These are phyloP conservation scores for Polylopha cassiicola DNA, from an alignment of 2,888 invertebrate species.

Conservation along the genomic window DNA sequence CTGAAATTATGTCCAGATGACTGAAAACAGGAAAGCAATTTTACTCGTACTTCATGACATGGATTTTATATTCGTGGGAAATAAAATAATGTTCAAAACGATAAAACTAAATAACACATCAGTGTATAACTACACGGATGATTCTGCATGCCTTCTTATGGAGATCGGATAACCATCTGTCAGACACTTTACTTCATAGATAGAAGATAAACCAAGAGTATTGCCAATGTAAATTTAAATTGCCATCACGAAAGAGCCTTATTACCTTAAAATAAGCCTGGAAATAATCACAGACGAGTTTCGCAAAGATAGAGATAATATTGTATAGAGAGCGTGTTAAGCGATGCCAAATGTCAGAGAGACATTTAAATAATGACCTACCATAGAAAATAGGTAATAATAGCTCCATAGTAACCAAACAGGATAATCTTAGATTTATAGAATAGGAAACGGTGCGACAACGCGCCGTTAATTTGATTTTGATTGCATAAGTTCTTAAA, in stretches of 20 bases:
- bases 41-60: no score
- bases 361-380: conserved; percentile 39
- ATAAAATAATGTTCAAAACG: conserved; percentile 29
- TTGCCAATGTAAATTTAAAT: conserved; percentile 3
- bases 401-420: conserved; percentile 28
- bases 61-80: no score
- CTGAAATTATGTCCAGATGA: no score
- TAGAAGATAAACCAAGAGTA: conserved; percentile 5
- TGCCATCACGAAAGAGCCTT: conserved; percentile 3
- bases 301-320: background rate
- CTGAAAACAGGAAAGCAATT: no score
- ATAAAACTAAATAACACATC: conserved; percentile 35
- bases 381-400: conserved; percentile 40
- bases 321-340: conserved; percentile 32
- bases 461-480: no score
- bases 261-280: conserved; percentile 5
- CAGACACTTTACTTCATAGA: conserved; percentile 23
- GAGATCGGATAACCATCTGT: conserved; percentile 42
- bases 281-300: conserved; percentile 4
- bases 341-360: conserved; percentile 43
- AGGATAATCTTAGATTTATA: conserved; percentile 43
- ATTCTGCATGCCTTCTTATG: conserved; percentile 36
- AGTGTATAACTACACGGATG: conserved; percentile 30
- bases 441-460: conserved; percentile 39
- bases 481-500: no score